A percentile compares a stretch with the other conserved stretches of the same genome.
Evolutionary conservation across 1,140 invertebrate species (phyloP).

Genomic region (Drosophila mayri): DNA sequence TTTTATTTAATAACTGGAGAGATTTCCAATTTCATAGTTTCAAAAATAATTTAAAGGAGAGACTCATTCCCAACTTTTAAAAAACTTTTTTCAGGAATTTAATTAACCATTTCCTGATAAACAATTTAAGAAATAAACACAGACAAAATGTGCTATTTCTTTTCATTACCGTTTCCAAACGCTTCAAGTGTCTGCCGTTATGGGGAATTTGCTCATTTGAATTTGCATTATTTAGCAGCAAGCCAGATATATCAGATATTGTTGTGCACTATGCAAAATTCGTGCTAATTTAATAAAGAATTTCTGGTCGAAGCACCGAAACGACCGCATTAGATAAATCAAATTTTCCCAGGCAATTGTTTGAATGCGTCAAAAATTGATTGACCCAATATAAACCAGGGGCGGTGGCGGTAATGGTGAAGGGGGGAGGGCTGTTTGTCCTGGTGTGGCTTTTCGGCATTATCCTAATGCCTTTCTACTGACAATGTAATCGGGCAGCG

Average conservation of each 20-base stretch:
- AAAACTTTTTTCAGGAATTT: not conserved
- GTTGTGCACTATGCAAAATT: constrained; percentile 3
- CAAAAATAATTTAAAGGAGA: no score
- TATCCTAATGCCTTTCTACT: constrained; percentile 78
- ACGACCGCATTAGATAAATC: constrained; percentile 62
- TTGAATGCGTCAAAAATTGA: constrained; percentile 65
- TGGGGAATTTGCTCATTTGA: constrained; percentile 8
- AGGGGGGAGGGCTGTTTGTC: constrained; percentile 1
- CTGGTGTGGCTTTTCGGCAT: constrained; percentile 45
- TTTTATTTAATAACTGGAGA: no score
- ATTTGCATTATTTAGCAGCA: constrained; percentile 12
- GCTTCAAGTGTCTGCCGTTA: constrained; percentile 4
- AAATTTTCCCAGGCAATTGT: constrained; percentile 52
- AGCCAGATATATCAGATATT: not conserved
- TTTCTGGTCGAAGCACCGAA: constrained; percentile 13
- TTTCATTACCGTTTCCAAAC: not conserved
- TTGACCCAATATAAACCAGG: constrained; percentile 55
- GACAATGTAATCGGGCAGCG: constrained; percentile 59
- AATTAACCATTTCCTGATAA: not conserved
- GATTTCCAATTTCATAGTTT: no score
- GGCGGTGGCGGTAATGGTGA: not conserved
- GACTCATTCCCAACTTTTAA: not conserved
- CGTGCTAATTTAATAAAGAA: constrained; percentile 39
- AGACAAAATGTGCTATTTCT: not conserved
- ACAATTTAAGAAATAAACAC: no score